Conservation (phyloP, 2,113 vertebrate species). For the Chamaea fasciata region DNA sequence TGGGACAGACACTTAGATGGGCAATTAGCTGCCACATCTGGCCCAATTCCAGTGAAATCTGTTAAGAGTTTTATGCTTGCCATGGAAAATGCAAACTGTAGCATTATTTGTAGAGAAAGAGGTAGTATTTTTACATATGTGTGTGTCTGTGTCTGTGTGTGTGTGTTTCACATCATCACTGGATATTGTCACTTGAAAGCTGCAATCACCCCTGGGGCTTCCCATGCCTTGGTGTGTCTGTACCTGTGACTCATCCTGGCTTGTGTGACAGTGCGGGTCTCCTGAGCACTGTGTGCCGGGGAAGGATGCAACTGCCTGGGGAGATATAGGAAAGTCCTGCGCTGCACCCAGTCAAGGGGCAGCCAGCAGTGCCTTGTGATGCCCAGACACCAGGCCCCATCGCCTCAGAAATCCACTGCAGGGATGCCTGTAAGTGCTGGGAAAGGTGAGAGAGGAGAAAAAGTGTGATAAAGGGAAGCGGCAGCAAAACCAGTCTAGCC, state of each 20-base stretch:
- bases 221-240: not conserved
- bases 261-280: not conserved
- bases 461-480: not conserved
- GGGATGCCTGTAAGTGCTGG: not conserved
- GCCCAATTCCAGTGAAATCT: not conserved
- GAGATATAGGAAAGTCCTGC: not conserved
- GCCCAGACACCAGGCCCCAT: not conserved
- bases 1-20: not conserved
- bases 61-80: not conserved
- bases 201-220: not conserved
- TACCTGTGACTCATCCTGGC: not conserved
- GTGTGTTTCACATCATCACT: not conserved
- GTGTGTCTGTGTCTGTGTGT: not conserved
- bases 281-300: not conserved
- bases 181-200: not conserved
- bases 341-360: not conserved
- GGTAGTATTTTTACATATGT: not conserved
- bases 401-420: not conserved
- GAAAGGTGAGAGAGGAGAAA: not conserved
- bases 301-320: not conserved
- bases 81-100: not conserved
- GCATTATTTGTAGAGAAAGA: not conserved
- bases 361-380: not conserved
- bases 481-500: constrained; percentile 8
- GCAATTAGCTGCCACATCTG: not conserved